Conservation (phyloP, 37 sponge, comb jelly and placozoan species). For the Axinella damicornis region DNA sequence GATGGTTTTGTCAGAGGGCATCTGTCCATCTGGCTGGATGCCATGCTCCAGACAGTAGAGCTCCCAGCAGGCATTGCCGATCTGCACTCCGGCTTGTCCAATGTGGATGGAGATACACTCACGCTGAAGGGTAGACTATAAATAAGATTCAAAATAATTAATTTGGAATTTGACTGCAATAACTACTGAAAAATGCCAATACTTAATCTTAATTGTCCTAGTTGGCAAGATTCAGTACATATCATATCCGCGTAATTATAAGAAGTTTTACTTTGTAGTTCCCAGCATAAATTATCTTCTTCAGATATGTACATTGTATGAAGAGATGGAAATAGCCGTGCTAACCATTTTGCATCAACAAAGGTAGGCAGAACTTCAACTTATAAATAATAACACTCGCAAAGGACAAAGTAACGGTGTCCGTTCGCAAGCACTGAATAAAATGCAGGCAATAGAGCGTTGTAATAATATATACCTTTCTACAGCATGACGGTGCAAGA, state of each 20-base stretch:
- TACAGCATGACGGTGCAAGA: no score
- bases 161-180: neutral
- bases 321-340: neutral
- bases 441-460: no score
- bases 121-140: slow-evolving; percentile 74
- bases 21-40: slow-evolving; percentile 98
- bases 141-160: neutral
- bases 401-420: neutral
- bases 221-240: no score
- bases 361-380: no score
- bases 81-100: slow-evolving; percentile 99
- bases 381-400: neutral
- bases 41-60: slow-evolving; percentile 99
- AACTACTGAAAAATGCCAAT: no score
- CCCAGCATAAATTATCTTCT: no score
- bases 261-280: no score
- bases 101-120: slow-evolving; percentile 98
- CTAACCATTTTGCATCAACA: no score
- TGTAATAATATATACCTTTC: no score
- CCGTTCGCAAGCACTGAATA: neutral
- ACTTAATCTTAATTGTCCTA: no score
- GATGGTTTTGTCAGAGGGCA: slow-evolving; percentile 98
- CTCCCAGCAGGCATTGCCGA: slow-evolving; percentile 99
- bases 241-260: no score
- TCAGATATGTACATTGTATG: no score